Conservation (phyloP, 2,888 invertebrate genomes). For the Eristalis tenax region DNA sequence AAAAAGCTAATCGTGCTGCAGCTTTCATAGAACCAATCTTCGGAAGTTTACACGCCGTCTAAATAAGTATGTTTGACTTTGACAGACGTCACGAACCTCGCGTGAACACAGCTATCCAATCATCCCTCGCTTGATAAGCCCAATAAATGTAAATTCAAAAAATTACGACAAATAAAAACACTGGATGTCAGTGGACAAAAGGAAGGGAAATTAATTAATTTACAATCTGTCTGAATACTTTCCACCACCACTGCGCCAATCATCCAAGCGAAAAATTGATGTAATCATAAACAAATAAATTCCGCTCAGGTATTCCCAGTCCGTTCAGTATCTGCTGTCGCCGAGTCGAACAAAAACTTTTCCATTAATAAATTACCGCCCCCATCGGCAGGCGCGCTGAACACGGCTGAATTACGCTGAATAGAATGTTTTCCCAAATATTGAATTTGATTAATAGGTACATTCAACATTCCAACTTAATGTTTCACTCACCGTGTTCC, state of each 20-base stretch:
- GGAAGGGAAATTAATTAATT: neutral
- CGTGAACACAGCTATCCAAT: no score
- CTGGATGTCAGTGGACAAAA: neutral
- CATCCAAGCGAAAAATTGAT: neutral
- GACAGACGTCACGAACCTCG: no score
- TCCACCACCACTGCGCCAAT: neutral
- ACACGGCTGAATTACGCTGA: neutral
- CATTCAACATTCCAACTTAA: neutral
- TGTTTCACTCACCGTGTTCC: neutral
- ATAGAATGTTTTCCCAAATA: neutral
- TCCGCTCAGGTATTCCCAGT: neutral
- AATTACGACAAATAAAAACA: no score
- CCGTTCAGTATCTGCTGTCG: neutral
- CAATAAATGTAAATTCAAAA: no score
- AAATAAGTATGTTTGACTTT: no score
- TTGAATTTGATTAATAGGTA: neutral
- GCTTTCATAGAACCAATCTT: no score
- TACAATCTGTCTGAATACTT: neutral
- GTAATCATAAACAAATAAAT: neutral
- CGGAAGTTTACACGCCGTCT: no score
- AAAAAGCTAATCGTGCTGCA: no score
- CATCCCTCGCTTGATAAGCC: no score
- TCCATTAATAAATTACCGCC: constrained; percentile 1
- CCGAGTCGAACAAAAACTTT: neutral
- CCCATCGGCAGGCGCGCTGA: no score